Evolutionary conservation across 1,140 invertebrate genomes (phyloP).

Genomic region (Agrilus planipennis): DNA sequence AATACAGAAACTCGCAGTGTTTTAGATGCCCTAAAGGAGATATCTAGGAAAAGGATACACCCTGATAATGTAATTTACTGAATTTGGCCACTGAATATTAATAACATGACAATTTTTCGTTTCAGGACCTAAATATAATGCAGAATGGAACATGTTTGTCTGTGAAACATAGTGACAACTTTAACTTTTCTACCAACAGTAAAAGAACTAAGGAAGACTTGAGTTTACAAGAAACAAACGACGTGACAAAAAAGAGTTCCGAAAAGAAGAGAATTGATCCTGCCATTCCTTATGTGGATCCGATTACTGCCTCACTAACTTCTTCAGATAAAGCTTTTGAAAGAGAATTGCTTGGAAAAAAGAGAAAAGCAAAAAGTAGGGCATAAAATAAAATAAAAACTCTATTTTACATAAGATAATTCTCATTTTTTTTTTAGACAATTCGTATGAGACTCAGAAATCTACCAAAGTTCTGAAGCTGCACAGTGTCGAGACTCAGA

Average conservation of each 20-base stretch:
- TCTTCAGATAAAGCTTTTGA: constrained; percentile 17
- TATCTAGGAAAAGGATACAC: constrained; percentile 40
- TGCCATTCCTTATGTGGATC: constrained; percentile 22
- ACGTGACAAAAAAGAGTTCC: not conserved
- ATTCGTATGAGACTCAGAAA: not conserved
- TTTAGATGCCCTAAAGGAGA: constrained; percentile 38
- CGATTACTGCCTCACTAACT: constrained; percentile 20
- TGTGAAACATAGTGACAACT: not conserved
- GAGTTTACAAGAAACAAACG: not conserved
- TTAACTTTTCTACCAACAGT: not conserved
- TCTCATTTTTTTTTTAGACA: not conserved
- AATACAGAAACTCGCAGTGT: constrained; percentile 32
- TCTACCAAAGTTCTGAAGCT: constrained; percentile 15
- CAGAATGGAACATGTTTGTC: constrained; percentile 1
- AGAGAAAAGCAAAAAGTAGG: constrained; percentile 17
- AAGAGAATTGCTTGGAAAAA: constrained; percentile 10
- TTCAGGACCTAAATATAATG: too few relatives aligned
- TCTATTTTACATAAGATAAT: not conserved
- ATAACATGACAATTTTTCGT: not conserved
- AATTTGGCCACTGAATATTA: not conserved
- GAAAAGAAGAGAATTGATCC: too few relatives aligned
- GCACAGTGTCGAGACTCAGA: constrained; percentile 23
- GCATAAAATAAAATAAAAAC: constrained; percentile 3
- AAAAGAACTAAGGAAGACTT: not conserved
- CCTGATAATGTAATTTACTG: not conserved